Evolutionary conservation across 2,797 vertebrate species (phyloP), one percentile per base, ranked within the genome.

Genomic region (Anguilla obscura): DNA sequence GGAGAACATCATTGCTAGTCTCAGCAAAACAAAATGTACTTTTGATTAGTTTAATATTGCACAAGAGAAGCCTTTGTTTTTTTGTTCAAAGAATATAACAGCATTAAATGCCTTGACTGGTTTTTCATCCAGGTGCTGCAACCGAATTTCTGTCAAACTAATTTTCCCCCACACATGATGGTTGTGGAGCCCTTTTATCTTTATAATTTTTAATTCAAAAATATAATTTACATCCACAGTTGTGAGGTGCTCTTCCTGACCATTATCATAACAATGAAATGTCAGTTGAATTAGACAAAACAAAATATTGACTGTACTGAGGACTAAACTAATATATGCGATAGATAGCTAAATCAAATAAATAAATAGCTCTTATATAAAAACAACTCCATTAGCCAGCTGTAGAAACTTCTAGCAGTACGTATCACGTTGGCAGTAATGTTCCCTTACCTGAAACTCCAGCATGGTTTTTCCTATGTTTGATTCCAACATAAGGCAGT

Each of bases 391-490:
- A 40, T 45, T 45, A 18, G 24, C 79, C 45, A 48, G 24, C 24
- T 50, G 8, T 9, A n/a, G 45, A 10, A 82, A 18, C 5, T 50
- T n/a, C 36, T 5, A 50, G 45, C 6, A 24, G 40, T 50, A 82
- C n/a, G 40, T 45, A 82, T 50, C 8, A 48, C 16, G 7, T n/a
- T 82, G 21, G n/a, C 30, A 63, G 54, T 16, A 14, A 36, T 50
- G 27, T 18, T 18, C n/a, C n/a, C 27, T 84, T 93, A 99, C 97
- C 97, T 98, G 97, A 91, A 98, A 98, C 93, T 98, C 96, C 92
- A 98, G 94, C 97, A 98, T 98, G 27, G 96, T 97, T 93, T 95
- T 97, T 87, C 97, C 97, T 87, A 93, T 93, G 88, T 97, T 97
- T 48, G 96, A 95, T 90, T 97, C 95, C 89, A 98, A 88, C 94